A percentile compares a stretch with the other conserved stretches of the same genome.
phyloP scores from a whole-genome alignment of 1,140 invertebrate genomes.

The Palaemon carinicauda region DNA sequence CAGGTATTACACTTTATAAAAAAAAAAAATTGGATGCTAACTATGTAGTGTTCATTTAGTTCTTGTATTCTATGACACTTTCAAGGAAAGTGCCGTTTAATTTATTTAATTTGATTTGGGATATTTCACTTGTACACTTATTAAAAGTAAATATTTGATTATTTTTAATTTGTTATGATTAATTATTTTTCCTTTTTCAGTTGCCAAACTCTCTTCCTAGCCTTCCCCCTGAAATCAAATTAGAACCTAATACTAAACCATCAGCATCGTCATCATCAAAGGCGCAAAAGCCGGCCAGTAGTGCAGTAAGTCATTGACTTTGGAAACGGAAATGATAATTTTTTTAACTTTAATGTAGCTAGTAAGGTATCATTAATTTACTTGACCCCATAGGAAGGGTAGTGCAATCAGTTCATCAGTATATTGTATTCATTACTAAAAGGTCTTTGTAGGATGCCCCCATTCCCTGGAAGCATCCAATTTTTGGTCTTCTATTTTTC shows the following conservation, averaged over 20 bases:
- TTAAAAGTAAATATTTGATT: neutral
- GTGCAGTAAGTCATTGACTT: neutral
- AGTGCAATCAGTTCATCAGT: no score
- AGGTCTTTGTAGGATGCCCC: no score
- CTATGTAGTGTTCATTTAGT: neutral
- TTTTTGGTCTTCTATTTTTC: no score
- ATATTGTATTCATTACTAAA: no score
- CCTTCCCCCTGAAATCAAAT: slow-evolving; percentile 43
- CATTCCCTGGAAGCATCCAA: no score
- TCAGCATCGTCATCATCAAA: neutral
- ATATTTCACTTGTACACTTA: neutral
- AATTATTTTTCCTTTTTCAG: slow-evolving; percentile 15
- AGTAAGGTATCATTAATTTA: neutral
- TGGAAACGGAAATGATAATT: neutral
- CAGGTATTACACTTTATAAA: no score
- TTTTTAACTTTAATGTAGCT: neutral
- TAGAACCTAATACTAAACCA: slow-evolving; percentile 3
- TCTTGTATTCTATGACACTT: neutral
- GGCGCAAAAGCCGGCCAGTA: neutral
- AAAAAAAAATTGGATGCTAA: no score
- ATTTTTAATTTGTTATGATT: no score
- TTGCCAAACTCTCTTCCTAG: slow-evolving; percentile 46
- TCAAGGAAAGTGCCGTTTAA: neutral
- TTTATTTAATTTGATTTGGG: neutral
- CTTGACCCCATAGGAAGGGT: no score